A percentile compares a stretch with the other conserved stretches of the same genome.
Conservation (phyloP, 2,888 invertebrate genomes). For the Acanthococcus lagerstroemiae region DNA sequence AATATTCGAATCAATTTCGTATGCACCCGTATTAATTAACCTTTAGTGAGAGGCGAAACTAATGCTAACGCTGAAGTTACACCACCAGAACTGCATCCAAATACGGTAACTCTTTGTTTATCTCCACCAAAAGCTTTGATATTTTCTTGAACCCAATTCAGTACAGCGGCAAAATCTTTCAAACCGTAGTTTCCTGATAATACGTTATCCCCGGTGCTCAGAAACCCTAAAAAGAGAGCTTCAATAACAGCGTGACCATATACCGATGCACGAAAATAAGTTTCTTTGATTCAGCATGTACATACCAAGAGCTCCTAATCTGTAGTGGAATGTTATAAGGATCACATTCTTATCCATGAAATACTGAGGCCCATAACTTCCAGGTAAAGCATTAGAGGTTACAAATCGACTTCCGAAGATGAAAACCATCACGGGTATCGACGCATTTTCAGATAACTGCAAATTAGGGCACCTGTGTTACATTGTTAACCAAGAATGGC, state of each 20-base stretch:
- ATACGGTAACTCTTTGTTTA: conserved; percentile 32
- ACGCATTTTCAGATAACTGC: not conserved
- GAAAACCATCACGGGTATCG: conserved; percentile 42
- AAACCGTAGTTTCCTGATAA: conserved; percentile 33
- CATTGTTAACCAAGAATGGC: not conserved
- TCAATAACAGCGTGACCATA: too few relatives aligned
- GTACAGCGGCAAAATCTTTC: conserved; percentile 31
- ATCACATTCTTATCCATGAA: conserved; percentile 52
- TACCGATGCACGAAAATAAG: too few relatives aligned
- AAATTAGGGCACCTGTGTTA: not conserved
- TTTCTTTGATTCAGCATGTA: not conserved
- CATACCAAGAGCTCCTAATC: conserved; percentile 43
- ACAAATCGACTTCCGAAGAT: conserved; percentile 49
- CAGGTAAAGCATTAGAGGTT: conserved; percentile 46
- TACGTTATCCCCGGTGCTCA: conserved; percentile 32
- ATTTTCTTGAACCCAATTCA: conserved; percentile 32
- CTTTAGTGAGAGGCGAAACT: conserved; percentile 34
- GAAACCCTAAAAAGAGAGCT: conserved; percentile 24
- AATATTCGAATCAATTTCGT: too few relatives aligned
- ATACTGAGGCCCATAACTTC: conserved; percentile 47
- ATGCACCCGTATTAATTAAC: too few relatives aligned
- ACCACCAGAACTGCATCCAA: conserved; percentile 34
- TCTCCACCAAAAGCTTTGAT: conserved; percentile 30
- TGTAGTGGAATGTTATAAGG: conserved; percentile 41
- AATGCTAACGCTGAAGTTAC: conserved; percentile 20